Evolutionary conservation across 1,140 invertebrate species (phyloP).

Genomic region (Caenorhabditis latens): DNA sequence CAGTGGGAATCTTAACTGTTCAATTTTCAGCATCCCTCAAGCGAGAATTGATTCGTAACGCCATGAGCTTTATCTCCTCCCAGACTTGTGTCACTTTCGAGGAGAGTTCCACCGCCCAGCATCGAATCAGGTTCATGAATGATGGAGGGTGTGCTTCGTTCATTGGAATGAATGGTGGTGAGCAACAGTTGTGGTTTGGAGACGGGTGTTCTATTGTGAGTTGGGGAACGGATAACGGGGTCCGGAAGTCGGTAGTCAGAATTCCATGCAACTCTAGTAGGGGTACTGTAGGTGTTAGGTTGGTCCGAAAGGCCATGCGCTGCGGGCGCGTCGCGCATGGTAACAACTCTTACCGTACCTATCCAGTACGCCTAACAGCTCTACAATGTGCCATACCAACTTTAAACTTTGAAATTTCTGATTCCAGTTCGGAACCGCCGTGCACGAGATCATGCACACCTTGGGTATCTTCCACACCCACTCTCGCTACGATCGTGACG

Average conservation of each 20-base stretch:
- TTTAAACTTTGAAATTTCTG: too few species aligned
- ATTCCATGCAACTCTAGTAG: too few species aligned
- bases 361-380: too few species aligned
- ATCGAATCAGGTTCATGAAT: neutral
- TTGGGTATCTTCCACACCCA: constrained; percentile 57
- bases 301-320: too few species aligned
- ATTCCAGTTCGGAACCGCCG: constrained; percentile 24
- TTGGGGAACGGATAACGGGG: too few species aligned
- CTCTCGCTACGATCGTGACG: constrained; percentile 49
- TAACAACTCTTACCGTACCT: too few species aligned
- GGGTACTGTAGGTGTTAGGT: too few species aligned
- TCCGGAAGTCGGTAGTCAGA: too few species aligned
- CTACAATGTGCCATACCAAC: too few species aligned
- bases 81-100: constrained; percentile 17
- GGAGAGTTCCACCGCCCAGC: neutral
- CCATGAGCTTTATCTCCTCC: constrained; percentile 5
- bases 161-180: constrained; percentile 39
- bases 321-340: too few species aligned
- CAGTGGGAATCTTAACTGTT: neutral
- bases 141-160: constrained; percentile 41
- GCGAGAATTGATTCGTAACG: neutral
- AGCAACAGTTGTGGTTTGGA: constrained; percentile 24
- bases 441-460: constrained; percentile 46
- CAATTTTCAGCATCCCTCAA: neutral
- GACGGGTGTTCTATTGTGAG: constrained; percentile 17